A percentile compares a stretch with the other conserved stretches of the same genome.
Evolutionary conservation across 2,888 invertebrate genomes (phyloP).

Genomic region (Temnothorax unifasciatus): DNA sequence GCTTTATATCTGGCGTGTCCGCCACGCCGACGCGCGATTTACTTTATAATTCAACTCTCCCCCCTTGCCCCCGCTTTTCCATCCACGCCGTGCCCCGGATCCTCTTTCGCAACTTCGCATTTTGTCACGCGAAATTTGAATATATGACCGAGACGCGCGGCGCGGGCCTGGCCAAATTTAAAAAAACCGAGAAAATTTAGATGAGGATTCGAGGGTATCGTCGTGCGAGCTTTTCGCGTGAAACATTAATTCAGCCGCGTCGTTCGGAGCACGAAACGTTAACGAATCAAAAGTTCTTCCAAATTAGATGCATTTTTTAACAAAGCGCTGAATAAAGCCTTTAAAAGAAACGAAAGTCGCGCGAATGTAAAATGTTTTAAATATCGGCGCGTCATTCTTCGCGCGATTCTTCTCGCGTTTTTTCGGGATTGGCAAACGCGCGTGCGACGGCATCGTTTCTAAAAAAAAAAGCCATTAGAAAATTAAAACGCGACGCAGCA

Average conservation of each 20-base stretch:
- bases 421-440: not conserved
- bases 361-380: not conserved
- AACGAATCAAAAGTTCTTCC: not conserved
- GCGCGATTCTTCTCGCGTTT: not conserved
- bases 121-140: slow-evolving; percentile 17
- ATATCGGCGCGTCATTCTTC: not conserved
- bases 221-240: not conserved
- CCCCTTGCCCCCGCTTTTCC: not conserved
- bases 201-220: not conserved
- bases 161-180: not conserved
- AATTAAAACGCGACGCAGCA: slow-evolving; percentile 37
- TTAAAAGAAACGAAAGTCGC: not conserved
- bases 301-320: not conserved
- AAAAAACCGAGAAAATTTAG: slow-evolving; percentile 26
- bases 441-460: not conserved
- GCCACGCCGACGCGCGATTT: slow-evolving; percentile 38
- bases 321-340: not conserved
- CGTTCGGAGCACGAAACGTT: too few species aligned
- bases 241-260: too few species aligned
- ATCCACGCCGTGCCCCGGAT: not conserved
- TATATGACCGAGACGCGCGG: not conserved
- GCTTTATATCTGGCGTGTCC: slow-evolving; percentile 39
- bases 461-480: slow-evolving; percentile 17
- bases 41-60: slow-evolving; percentile 29
- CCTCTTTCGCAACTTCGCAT: slow-evolving; percentile 34